These are phyloP conservation scores for Aspidoscelis tigris DNA, from an alignment of 2,113 vertebrate species.

Conservation along the genomic window DNA sequence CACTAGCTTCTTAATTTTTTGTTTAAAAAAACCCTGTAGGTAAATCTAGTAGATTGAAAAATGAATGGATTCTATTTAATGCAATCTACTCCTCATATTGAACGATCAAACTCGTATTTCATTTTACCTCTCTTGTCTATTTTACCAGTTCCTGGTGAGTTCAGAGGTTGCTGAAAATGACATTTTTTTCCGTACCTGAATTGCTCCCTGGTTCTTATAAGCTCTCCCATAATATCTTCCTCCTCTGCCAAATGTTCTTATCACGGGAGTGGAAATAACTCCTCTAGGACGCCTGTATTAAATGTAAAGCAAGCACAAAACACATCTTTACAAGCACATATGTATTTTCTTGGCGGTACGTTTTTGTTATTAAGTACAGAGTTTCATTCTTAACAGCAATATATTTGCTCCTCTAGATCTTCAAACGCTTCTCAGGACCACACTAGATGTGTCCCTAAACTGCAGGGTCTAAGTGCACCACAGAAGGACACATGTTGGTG, in stretches of 20 bases:
- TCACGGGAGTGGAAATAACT: constrained; percentile 93
- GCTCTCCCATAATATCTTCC: constrained; percentile 85
- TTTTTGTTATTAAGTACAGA: neutral
- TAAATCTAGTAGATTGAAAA: neutral
- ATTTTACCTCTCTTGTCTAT: neutral
- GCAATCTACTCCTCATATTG: neutral
- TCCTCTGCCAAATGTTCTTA: constrained; percentile 91
- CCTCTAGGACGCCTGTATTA: constrained; percentile 85
- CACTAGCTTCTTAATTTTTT: neutral
- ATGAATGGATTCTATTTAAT: neutral
- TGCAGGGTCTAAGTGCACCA: too few species aligned
- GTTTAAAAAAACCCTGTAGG: too few species aligned
- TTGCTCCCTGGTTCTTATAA: constrained; percentile 87
- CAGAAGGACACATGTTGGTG: too few species aligned
- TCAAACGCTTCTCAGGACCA: neutral
- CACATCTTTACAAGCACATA: neutral
- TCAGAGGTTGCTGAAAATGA: neutral
- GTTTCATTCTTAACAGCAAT: neutral
- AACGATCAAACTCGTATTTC: neutral
- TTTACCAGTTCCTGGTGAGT: too few species aligned
- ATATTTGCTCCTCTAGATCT: neutral
- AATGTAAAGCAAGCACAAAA: constrained; percentile 47
- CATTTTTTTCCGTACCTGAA: constrained; percentile 79
- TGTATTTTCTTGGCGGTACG: neutral
- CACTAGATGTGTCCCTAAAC: too few species aligned